Evolutionary conservation across 2,797 vertebrate genomes (phyloP), one percentile per base, ranked within the genome.

Genomic region (Manis pentadactyla): DNA sequence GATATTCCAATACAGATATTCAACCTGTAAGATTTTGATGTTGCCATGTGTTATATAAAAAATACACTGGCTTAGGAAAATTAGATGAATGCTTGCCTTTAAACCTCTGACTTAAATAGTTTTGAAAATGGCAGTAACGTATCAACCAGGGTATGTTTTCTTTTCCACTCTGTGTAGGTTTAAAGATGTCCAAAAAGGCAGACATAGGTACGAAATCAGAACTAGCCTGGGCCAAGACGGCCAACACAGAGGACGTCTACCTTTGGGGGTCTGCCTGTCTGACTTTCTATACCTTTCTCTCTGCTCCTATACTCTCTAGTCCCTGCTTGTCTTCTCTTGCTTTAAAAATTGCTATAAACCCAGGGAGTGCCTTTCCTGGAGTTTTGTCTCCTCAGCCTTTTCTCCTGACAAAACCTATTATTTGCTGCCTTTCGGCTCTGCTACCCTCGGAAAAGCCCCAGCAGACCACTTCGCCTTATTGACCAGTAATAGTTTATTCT

Each of bases 341-440:
- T 49, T 78, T 29, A 21, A 78, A 87, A 57, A 59, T 42, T 23
- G 46, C 21, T 84, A 46, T 66, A 57, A 63, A 69, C 11, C 10
- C 27, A 74, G 31, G 42, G 5, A 77, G 31, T 6, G 14, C 10
- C 18, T 46, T 25, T 68, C 31, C 34, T 77, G 1, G 3, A 75
- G 31, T 15, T 39, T 17, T 66, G 7, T 78, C 18, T 69, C 12
- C 19, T 6, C 10, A 64, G n/a, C 18, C 15, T 79, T 74, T 87
- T 53, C 68, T 10, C 42, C 42, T 68, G 31, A 81, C 23, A 66
- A 82, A 94, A 42, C 9, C 21, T 46, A 17, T 71, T 53, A 34
- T n/a, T 84, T 92, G 68, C n/a, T 96, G 73, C n/a, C n/a, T 81
- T 91, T 85, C 21, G 64, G 73, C 27, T 64, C 46, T 53, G 29